Conservation (phyloP, 2,888 invertebrate species). For the Dexiosoma caninum region DNA sequence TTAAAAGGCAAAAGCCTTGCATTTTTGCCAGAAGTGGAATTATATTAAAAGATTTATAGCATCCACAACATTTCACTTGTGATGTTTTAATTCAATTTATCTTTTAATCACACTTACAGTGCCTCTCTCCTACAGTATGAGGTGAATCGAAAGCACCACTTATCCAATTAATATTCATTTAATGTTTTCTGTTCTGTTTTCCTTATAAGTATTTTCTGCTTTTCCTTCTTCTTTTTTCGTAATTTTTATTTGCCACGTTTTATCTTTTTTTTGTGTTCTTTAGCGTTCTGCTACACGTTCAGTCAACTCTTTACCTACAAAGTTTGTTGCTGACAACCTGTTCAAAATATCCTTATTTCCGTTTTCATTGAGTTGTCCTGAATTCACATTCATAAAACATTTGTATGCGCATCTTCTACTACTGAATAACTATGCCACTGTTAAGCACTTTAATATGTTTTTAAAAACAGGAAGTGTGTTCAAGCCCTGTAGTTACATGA, state of each 20-base stretch:
- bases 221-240: neutral
- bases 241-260: neutral
- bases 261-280: too few species aligned
- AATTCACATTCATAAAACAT: too few species aligned
- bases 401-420: neutral
- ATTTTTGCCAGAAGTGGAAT: neutral
- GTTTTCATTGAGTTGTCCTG: neutral
- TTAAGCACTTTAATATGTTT: too few species aligned
- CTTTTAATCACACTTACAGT: neutral
- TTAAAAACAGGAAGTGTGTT: too few species aligned
- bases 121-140: neutral
- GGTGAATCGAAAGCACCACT: slow-evolving; percentile 37
- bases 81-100: slow-evolving; percentile 31
- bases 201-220: neutral
- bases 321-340: neutral
- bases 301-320: neutral
- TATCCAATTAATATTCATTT: slow-evolving; percentile 59
- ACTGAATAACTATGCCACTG: too few species aligned
- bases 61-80: slow-evolving; percentile 22
- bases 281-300: neutral
- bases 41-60: slow-evolving; percentile 25
- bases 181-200: slow-evolving; percentile 36
- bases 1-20: neutral
- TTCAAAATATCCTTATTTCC: neutral
- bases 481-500: too few species aligned